Conservation (phyloP, 2,113 vertebrate species). For the Sylvilagus bachmani region DNA sequence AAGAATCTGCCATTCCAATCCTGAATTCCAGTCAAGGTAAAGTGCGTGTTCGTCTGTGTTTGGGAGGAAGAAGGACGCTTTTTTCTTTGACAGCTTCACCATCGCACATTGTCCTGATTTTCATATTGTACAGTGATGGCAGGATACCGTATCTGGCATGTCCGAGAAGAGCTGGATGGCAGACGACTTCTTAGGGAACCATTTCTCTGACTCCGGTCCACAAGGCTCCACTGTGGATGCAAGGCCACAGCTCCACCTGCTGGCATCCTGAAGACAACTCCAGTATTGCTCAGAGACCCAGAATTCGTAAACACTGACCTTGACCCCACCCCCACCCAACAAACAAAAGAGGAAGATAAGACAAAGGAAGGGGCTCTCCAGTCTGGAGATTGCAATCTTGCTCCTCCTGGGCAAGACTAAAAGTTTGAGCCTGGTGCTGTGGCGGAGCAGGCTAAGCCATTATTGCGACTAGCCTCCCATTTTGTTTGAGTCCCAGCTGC, state of each 20-base stretch:
- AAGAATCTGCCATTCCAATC: neutral
- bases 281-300: neutral
- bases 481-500: no score
- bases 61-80: neutral
- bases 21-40: neutral
- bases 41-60: neutral
- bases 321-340: no score
- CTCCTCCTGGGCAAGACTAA: neutral
- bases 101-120: neutral
- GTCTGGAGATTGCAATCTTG: neutral
- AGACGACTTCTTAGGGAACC: neutral
- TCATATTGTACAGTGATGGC: neutral
- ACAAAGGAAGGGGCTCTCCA: neutral
- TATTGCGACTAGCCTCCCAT: no score
- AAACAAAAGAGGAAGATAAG: neutral
- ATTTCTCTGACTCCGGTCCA: neutral
- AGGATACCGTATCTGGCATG: neutral
- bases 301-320: neutral
- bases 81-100: neutral
- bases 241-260: conserved; percentile 41
- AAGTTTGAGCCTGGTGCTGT: no score
- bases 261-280: neutral
- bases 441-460: no score
- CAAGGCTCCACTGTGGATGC: neutral
- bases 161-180: neutral